Evolutionary conservation across 1,140 invertebrate species (phyloP).

Genomic region (Mylabris phalerata): DNA sequence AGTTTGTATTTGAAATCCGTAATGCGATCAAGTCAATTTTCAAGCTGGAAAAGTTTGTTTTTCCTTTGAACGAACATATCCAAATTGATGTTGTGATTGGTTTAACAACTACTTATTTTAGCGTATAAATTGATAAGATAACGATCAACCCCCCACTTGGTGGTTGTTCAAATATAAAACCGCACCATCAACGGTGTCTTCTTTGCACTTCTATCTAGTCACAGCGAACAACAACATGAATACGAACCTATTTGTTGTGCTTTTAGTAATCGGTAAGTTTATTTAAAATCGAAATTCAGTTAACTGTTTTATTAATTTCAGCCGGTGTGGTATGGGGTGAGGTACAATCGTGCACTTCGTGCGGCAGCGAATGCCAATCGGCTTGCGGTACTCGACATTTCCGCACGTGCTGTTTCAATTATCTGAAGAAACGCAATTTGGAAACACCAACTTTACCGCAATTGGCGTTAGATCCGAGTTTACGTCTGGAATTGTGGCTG

Average conservation of each 20-base stretch:
- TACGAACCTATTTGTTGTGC: slow-evolving; percentile 11
- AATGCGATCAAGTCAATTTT: slow-evolving; percentile 9
- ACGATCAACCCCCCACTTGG: slow-evolving; percentile 5
- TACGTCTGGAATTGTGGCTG: slow-evolving; percentile 38
- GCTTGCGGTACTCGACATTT: slow-evolving; percentile 54
- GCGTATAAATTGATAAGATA: slow-evolving; percentile 17
- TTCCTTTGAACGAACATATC: slow-evolving; percentile 7
- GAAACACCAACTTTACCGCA: background rate
- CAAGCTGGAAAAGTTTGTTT: slow-evolving; percentile 3
- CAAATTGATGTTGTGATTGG: slow-evolving; percentile 20
- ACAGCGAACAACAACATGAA: slow-evolving; percentile 5
- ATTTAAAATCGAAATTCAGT: background rate
- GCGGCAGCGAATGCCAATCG: slow-evolving; percentile 50
- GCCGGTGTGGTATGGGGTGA: slow-evolving; percentile 37
- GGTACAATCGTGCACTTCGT: slow-evolving; percentile 48
- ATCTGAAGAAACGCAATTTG: slow-evolving; percentile 45
- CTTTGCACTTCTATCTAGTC: background rate
- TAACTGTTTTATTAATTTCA: slow-evolving; percentile 1
- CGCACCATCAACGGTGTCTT: background rate
- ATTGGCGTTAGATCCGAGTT: slow-evolving; percentile 31
- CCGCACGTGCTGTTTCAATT: slow-evolving; percentile 56
- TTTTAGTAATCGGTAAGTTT: slow-evolving; percentile 15
- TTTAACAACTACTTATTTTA: slow-evolving; percentile 15
- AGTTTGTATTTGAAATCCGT: background rate
- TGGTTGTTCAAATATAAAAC: slow-evolving; percentile 13